Conservation (phyloP, 1,140 invertebrate genomes). For the Trachymyrmex septentrionalis region DNA sequence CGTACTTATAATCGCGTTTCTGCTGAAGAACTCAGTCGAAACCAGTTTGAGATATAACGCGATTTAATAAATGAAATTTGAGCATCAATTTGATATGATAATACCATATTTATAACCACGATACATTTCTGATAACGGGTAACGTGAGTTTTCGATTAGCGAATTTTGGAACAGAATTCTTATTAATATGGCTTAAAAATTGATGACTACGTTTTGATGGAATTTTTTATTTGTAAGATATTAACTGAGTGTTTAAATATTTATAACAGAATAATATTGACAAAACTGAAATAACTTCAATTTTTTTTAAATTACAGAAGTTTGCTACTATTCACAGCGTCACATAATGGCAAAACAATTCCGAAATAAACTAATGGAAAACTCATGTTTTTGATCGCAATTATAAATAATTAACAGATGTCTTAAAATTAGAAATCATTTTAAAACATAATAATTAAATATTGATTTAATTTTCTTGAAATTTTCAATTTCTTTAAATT, state of each 20-base stretch:
- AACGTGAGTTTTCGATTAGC: background rate
- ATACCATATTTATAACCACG: background rate
- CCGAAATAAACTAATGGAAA: background rate
- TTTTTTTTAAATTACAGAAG: background rate
- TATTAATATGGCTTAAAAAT: background rate
- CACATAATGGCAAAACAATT: background rate
- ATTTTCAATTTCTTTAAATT: background rate
- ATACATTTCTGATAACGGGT: background rate
- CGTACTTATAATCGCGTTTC: slow-evolving; percentile 8
- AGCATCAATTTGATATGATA: background rate
- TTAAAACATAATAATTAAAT: background rate
- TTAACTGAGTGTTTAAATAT: background rate
- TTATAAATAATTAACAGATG: background rate
- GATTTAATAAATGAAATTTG: slow-evolving; percentile 1
- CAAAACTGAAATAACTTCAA: background rate
- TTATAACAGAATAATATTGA: background rate
- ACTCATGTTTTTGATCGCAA: background rate
- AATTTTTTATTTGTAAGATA: background rate
- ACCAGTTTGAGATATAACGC: slow-evolving; percentile 2
- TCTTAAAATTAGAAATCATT: background rate
- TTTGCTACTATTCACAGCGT: background rate
- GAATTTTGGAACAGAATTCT: background rate
- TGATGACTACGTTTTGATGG: background rate
- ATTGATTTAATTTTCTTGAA: background rate
- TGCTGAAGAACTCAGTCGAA: background rate